Evolutionary conservation across 2,113 vertebrate species (phyloP), one percentile per base, ranked within the genome.

Genomic region (Sceloporus undulatus): DNA sequence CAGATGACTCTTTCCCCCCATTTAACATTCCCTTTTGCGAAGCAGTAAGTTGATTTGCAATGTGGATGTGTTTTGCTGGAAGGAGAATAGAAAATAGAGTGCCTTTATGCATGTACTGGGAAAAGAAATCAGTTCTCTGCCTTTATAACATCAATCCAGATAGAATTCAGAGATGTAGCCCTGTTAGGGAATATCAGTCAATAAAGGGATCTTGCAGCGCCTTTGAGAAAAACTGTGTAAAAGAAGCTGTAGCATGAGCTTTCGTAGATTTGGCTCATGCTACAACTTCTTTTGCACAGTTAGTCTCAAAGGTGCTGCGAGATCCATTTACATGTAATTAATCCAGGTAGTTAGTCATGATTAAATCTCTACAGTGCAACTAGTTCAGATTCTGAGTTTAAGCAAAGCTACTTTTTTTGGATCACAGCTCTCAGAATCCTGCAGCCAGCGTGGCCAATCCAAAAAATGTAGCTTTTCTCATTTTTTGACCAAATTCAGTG

Each of bases 1-100:
- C 70, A 25, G 19, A 9, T 79, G 83, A 59, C 79, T 2, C 19
- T 14, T n/a, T 86, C 73, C 85, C 85, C 18, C 74, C 18, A 85
- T 23, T 87, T 82, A 62, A 40, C 80, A 82, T 23, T 91, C 54
- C 54, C 19, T 79, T 79, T 54, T 82, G 23, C 4, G 27, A 87
- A 87, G 29, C 11, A 76, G 48, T n/a, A 48, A 75, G 10, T 38
- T 27, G n/a, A 75, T 82, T 16, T 66, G n/a, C 34, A 27, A 14
- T 40, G 29, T 23, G 25, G 6, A 66, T 66, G 27, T 34, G 68
- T 18, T 68, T 68, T 18, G 25, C 38, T 54, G 73, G 21, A 25
- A 78, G 6, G 13, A 8, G 25, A 9, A 10, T 71, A 23, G 9
- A 66, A 42, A 48, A 42, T 6, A 7, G 3, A 13, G 6, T 48